Evolutionary conservation across 1,140 invertebrate species (phyloP).

Genomic region (Drosophila takahashii): DNA sequence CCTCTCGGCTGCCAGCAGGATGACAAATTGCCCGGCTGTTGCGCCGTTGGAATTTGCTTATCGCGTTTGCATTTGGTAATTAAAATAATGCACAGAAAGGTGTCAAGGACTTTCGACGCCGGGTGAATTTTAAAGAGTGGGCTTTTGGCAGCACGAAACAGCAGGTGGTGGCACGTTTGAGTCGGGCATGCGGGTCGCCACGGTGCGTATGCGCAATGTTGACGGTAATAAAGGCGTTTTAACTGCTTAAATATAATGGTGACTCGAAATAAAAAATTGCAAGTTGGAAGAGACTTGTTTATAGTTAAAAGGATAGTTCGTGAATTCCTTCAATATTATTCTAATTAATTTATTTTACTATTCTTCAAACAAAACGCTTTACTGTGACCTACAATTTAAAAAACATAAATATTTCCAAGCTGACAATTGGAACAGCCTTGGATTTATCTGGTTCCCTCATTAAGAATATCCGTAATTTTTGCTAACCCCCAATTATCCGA

Average conservation of each 20-base stretch:
- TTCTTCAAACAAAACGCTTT: too few relatives aligned
- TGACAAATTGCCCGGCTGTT: constrained; percentile 63
- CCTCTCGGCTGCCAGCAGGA: constrained; percentile 43
- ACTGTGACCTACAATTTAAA: not conserved
- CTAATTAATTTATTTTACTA: too few relatives aligned
- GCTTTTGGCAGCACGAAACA: constrained; percentile 10
- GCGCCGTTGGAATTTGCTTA: constrained; percentile 39
- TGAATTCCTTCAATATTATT: too few relatives aligned
- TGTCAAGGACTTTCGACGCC: constrained; percentile 74
- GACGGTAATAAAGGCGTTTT: constrained; percentile 1
- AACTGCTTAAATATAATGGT: not conserved
- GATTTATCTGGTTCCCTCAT: not conserved
- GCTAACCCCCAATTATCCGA: constrained; percentile 13
- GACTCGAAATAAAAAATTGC: not conserved
- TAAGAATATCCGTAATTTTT: constrained; percentile 7
- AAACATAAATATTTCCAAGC: not conserved
- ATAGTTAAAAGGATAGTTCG: not conserved
- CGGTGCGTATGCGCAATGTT: constrained; percentile 30
- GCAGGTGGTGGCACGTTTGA: constrained; percentile 28
- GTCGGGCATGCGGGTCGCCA: constrained; percentile 20
- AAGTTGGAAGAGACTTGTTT: not conserved
- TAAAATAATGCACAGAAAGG: constrained; percentile 69
- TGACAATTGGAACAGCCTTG: constrained; percentile 2
- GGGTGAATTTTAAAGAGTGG: constrained; percentile 67
- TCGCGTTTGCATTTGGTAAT: constrained; percentile 60